These are phyloP conservation scores for Cataglyphis cursor DNA, from an alignment of 2,888 invertebrate genomes.

Conservation along the genomic window DNA sequence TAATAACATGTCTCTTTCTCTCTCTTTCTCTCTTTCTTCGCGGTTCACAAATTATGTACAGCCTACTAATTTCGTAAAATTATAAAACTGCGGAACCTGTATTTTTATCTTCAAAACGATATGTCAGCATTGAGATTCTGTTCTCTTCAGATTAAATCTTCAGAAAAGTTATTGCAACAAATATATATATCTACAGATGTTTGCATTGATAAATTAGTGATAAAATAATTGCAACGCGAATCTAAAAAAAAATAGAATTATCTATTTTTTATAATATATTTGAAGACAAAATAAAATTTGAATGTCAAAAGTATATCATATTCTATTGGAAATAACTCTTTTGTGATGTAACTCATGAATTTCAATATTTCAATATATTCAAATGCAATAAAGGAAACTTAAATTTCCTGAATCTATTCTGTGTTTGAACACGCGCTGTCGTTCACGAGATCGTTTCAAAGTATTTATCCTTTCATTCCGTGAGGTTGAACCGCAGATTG, in stretches of 20 bases:
- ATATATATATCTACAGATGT: not conserved
- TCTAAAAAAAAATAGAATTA: not conserved
- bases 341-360: not conserved
- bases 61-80: not conserved
- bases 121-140: not conserved
- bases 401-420: not conserved
- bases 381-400: not conserved
- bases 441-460: not conserved
- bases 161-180: not conserved
- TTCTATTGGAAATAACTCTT: not conserved
- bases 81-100: constrained; percentile 2
- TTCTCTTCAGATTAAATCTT: not conserved
- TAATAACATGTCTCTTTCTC: constrained; percentile 6
- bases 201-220: not conserved
- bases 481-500: not conserved
- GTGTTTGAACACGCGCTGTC: not conserved
- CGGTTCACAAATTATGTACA: constrained; percentile 10
- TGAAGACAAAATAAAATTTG: not conserved
- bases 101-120: not conserved
- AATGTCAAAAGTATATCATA: not conserved
- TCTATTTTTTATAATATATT: not conserved
- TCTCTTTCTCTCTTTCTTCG: not conserved
- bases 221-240: not conserved
- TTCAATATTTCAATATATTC: not conserved
- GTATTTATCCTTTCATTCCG: constrained; percentile 22